Evolutionary conservation across 2,113 vertebrate species (phyloP).

Genomic region (Nibea coibor): DNA sequence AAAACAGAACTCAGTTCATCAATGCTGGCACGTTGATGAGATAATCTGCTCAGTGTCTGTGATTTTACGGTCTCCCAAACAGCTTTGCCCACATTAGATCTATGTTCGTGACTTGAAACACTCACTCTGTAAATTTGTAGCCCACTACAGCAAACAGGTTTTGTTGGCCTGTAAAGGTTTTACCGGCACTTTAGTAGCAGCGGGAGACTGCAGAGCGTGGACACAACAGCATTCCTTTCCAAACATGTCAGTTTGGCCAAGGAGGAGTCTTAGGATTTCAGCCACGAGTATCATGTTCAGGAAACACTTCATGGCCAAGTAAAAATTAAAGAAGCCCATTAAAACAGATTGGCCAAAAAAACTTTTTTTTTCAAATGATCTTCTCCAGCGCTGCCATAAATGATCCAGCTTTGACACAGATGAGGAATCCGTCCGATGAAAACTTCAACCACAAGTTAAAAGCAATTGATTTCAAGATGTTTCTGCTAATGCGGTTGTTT

Average conservation of each 20-base stretch:
- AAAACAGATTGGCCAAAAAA: conserved; percentile 66
- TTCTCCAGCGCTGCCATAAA: conserved; percentile 29
- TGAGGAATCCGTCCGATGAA: conserved; percentile 22
- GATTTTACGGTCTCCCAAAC: conserved; percentile 73
- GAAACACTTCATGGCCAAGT: conserved; percentile 62
- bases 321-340: conserved; percentile 63
- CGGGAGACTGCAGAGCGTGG: conserved; percentile 76
- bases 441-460: background rate
- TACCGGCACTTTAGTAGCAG: conserved; percentile 85
- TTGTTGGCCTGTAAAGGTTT: conserved; percentile 85
- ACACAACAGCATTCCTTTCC: conserved; percentile 85
- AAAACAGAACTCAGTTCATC: conserved; percentile 65
- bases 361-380: conserved; percentile 24
- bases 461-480: background rate
- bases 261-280: conserved; percentile 67
- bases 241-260: conserved; percentile 83
- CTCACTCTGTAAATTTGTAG: conserved; percentile 83
- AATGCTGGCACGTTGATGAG: conserved; percentile 59
- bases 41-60: conserved; percentile 64
- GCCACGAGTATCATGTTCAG: conserved; percentile 58
- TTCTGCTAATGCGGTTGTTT: background rate
- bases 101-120: conserved; percentile 85
- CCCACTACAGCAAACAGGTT: conserved; percentile 84
- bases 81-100: conserved; percentile 76
- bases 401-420: conserved; percentile 24